Evolutionary conservation across 2,113 vertebrate genomes (phyloP), one percentile per base, ranked within the genome.

Genomic region (Tricholaema leucomelas): DNA sequence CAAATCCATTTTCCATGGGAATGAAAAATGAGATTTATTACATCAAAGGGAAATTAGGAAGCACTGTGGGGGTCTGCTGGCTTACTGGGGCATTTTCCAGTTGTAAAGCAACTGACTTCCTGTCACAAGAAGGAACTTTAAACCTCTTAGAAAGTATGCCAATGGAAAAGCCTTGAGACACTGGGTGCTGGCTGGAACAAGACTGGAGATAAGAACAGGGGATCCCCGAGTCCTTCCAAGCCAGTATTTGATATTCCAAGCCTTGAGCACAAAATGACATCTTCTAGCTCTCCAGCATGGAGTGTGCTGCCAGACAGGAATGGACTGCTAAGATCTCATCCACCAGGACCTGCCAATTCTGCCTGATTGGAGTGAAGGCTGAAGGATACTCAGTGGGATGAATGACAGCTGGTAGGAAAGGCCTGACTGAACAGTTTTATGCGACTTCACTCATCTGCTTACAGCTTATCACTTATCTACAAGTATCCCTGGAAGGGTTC

Each of bases 391-490:
- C 75, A 30, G 46, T 38, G 31, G 73, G 38, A 81, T 93, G 81
- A 92, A 65, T 95, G 93, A 85, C 92, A 94, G 81, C n/a, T 92
- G 63, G 61, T 25, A 71, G 74, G 58, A 84, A 85, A 46, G 82
- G 82, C 58, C 76, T 94, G 87, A 85, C 92, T 91, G 87, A 94
- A 73, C 81, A 88, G 70, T 70, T 79, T 74, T 88, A 55, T 73
- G 80, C 90, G 93, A 81, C 90, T 95, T 76, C 63, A 61, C 64
- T 95, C 59, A 79, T 90, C 84, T 76, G 81, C 91, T 91, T 87
- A 71, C 78, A 87, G 71, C 40, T 3, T 36, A 80, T 89, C 93
- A 81, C 84, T 93, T 81, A 42, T 28, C 80, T 40, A 64, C 48
- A 95, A 94, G 52, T 36, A 60, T 80, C 64, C 33, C 75, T 92